Percentiles rank a stretch among this genome's conserved stretches.
Conservation (phyloP, 2,797 vertebrate species). For the Thripadectes ignobilis region DNA sequence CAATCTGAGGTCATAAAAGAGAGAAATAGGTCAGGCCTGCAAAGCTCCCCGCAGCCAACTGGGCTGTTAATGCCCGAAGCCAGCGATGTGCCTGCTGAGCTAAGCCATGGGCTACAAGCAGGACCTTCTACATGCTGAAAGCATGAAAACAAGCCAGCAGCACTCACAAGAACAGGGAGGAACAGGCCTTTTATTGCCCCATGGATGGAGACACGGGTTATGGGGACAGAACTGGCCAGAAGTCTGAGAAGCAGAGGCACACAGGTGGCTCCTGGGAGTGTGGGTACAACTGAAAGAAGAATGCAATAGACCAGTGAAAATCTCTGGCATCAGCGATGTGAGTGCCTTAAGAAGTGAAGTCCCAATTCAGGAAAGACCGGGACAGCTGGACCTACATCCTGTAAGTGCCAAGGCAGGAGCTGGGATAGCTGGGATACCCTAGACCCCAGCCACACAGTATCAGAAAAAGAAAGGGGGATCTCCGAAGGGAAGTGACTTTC, state of each 20-base stretch:
- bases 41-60: neutral
- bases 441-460: rapidly evolving
- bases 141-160: neutral
- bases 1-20: neutral
- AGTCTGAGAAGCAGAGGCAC: neutral
- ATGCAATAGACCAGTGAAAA: neutral
- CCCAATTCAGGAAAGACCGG: neutral
- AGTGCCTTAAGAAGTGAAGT: neutral
- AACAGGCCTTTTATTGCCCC: neutral
- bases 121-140: neutral
- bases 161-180: neutral
- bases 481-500: neutral
- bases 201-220: neutral
- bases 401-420: neutral
- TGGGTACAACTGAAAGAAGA: neutral
- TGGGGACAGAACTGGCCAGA: neutral
- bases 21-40: neutral
- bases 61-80: neutral
- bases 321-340: neutral
- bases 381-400: neutral
- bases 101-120: neutral
- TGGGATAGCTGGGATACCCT: neutral
- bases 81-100: neutral
- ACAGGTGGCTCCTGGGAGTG: rapidly evolving
- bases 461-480: neutral